phyloP scores from a whole-genome alignment of 2,113 vertebrate genomes.

The Meles meles region DNA sequence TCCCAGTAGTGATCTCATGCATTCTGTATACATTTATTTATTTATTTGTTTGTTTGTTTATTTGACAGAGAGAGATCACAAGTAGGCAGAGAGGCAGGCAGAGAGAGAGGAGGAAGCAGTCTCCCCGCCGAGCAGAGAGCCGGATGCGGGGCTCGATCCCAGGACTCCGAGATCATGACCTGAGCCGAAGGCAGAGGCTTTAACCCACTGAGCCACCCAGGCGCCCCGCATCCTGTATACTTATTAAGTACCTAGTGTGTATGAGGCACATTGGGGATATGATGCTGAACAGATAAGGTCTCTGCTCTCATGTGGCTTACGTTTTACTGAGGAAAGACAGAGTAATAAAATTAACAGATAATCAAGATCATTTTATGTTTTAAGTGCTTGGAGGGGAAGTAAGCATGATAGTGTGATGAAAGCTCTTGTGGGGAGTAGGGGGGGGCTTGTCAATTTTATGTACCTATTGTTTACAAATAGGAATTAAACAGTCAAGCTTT shows the following conservation, averaged over 20 bases:
- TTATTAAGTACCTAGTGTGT: background rate
- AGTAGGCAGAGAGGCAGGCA: too few species aligned
- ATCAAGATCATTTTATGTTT: background rate
- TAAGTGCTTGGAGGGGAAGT: background rate
- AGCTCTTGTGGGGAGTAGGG: background rate
- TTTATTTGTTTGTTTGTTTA: too few species aligned
- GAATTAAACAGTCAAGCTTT: background rate
- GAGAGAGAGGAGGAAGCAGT: too few species aligned
- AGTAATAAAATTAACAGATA: background rate
- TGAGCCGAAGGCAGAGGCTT: too few species aligned
- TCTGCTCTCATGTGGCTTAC: background rate
- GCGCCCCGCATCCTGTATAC: background rate
- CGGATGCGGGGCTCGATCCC: too few species aligned
- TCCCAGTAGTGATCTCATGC: background rate
- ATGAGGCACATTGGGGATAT: background rate
- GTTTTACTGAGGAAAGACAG: background rate
- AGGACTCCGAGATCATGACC: too few species aligned
- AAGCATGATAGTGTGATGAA: background rate
- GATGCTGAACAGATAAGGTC: background rate
- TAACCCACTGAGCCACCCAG: too few species aligned
- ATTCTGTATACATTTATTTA: background rate
- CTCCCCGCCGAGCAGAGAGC: too few species aligned
- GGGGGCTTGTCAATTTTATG: background rate
- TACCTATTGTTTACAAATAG: background rate
- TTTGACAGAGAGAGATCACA: too few species aligned